Base-by-base conservation (phyloP, 1,140 invertebrate genomes). In the Psilanteris sp. region DNA sequence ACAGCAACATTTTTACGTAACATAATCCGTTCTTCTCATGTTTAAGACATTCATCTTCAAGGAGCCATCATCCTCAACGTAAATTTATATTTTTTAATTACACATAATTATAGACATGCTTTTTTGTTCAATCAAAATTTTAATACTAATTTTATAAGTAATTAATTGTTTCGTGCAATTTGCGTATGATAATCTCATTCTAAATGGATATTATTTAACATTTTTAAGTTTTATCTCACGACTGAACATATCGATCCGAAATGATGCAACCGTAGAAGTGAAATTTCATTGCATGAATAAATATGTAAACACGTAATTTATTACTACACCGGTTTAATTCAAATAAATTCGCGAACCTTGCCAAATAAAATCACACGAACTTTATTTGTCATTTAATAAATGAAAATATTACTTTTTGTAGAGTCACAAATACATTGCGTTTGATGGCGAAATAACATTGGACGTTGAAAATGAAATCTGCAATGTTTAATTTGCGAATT, bases 281-380 rank as follows among this genome's bases (percentile, higher is more conserved):
- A 62, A 46, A 66, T 61, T 73, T 66, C 61, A 73, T 66, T 61
- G 52, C 20, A 3, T 8, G 44, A 52, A 61, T 61, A 74, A 74
- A 74, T 67, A 67, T 54, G 54, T 54, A 59, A 73, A 59, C 59
- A 14, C 11, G 52, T 59, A 67, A 74, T 66, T 74, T 67, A 66
- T 61, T 52, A 11, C 44, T 50, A 20, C 52, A 15, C 32, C 27
- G 44, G 16, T 29, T 57, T 59, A 54, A 73, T 36, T 66, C 36
- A n/a, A 59, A 59, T 66, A 52, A 72, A 64, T 57, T 64, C 32
- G 34, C 50, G 4, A 57, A 22, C 15, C 11, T 11, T 27, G 3
- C 3, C 10, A 24, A 11, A 43, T 37, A 36, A 54, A n/a, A 20
- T 44, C 31, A 15, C 13, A 36, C 24, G 18, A 11, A 29, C 16